These are phyloP conservation scores for Limnothrissa miodon DNA, from an alignment of 2,113 vertebrate genomes.

Conservation along the genomic window DNA sequence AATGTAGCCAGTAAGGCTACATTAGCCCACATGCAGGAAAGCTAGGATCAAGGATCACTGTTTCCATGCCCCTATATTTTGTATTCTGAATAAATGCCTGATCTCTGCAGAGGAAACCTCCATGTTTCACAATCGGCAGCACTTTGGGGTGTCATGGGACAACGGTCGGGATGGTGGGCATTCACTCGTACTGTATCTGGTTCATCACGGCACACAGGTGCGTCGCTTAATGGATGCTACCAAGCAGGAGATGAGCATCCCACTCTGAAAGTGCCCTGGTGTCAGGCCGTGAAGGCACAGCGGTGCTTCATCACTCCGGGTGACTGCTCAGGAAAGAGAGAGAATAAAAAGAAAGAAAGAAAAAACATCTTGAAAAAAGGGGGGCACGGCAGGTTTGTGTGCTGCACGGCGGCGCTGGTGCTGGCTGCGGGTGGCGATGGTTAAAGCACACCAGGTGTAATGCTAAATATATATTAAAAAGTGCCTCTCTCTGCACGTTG, in stretches of 20 bases:
- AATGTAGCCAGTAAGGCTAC: too few species aligned
- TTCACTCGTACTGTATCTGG: conserved; percentile 21
- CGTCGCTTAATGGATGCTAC: conserved; percentile 31
- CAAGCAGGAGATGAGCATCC: conserved; percentile 26
- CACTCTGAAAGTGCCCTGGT: conserved; percentile 30
- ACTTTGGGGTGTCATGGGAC: background rate
- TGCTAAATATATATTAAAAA: conserved; percentile 76
- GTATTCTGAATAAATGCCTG: background rate
- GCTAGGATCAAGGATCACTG: too few species aligned
- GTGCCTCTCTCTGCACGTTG: conserved; percentile 68
- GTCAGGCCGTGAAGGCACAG: conserved; percentile 44
- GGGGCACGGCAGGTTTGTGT: conserved; percentile 42
- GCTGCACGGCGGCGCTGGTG: conserved; percentile 41
- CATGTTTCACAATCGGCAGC: background rate
- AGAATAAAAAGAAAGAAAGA: background rate
- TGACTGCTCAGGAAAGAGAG: conserved; percentile 33
- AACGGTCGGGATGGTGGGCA: too few species aligned
- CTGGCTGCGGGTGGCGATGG: conserved; percentile 27
- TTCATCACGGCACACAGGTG: conserved; percentile 51
- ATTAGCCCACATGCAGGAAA: too few species aligned
- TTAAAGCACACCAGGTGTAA: conserved; percentile 69
- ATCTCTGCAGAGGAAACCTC: background rate
- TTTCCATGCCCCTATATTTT: too few species aligned
- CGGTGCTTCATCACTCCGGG: conserved; percentile 60
- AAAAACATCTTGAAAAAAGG: conserved; percentile 30